Evolutionary conservation across 1,140 invertebrate genomes (phyloP), one percentile per base, ranked within the genome.

Genomic region (Telenomus remus): DNA sequence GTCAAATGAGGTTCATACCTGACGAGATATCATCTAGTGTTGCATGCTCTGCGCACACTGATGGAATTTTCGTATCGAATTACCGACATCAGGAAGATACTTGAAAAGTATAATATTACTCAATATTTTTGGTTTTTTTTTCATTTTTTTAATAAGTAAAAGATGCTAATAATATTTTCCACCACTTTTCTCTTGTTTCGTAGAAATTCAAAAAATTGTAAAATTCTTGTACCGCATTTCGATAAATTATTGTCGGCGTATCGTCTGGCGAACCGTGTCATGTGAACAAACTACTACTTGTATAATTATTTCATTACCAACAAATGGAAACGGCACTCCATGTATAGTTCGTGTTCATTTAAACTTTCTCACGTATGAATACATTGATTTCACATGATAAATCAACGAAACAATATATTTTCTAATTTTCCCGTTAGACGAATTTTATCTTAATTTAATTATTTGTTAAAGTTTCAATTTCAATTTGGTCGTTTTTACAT

Each of bases 101-200:
- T 53, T 55, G 56, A 34, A 57, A 46, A 72, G 77, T 82, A 82
- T 83, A 79, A 82, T 78, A 79, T 83, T 83, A 83, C 81, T 47
- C 64, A 4, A 35, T 53, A 61, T 74, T 56, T 39, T 80, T 27
- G 19, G 1, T 39, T 39, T 39, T 10, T n/a, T 74, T 56, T 39
- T 80, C 6, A 6, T 11, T 39, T 39, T 39, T 10, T n/a, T 39
- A 10, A 35, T 35, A 39, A 39, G 9, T 6, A 27, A 27, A 27
- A 27, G 19, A 27, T 6, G 19, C 19, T 1, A 6, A 27, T 27
- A 27, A 1, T 27, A 27, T 27, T 27, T 27, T 27, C n/a, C n/a
- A n/a, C n/a, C n/a, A n/a, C n/a, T n/a, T n/a, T n/a, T n/a, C n/a
- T n/a, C n/a, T n/a, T n/a, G n/a, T n/a, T n/a, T n/a, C n/a, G n/a